phyloP scores from a whole-genome alignment of 2,888 invertebrate genomes.

The Galerucella nymphaeae region DNA sequence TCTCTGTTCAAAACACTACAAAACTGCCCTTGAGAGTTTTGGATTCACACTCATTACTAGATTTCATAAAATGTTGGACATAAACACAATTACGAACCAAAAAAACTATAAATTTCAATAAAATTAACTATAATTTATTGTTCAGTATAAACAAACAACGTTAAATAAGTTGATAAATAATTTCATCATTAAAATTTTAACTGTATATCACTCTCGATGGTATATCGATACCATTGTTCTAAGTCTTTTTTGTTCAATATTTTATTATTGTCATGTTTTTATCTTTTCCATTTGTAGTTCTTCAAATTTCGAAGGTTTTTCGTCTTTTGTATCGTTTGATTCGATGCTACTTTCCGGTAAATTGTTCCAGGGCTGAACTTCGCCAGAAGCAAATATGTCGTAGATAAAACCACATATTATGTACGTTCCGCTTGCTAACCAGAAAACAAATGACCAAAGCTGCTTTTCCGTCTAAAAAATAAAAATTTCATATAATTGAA shows the following conservation, averaged over 20 bases:
- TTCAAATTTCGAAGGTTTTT: constrained; percentile 15
- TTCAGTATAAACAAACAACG: neutral
- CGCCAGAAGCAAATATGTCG: constrained; percentile 75
- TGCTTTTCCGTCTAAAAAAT: constrained; percentile 69
- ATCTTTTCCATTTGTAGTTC: constrained; percentile 25
- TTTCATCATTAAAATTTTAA: neutral
- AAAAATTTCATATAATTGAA: constrained; percentile 2
- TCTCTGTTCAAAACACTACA: too few relatives aligned
- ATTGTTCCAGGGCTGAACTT: constrained; percentile 74
- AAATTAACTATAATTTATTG: neutral
- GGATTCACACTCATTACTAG: too few relatives aligned
- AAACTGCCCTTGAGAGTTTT: too few relatives aligned
- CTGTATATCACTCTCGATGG: neutral
- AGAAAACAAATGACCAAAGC: constrained; percentile 82
- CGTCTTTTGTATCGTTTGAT: constrained; percentile 10
- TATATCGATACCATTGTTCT: neutral
- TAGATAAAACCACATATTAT: constrained; percentile 77
- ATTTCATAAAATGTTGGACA: too few relatives aligned
- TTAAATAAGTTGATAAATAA: neutral
- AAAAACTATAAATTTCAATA: too few relatives aligned
- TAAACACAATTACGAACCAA: too few relatives aligned
- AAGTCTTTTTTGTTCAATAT: neutral
- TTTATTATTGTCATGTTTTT: neutral
- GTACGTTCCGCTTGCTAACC: constrained; percentile 77
- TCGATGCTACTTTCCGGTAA: constrained; percentile 24